A percentile compares a stretch with the other conserved stretches of the same genome.
Evolutionary conservation across 2,797 vertebrate species (phyloP).

Genomic region (Pelodytes ibericus): DNA sequence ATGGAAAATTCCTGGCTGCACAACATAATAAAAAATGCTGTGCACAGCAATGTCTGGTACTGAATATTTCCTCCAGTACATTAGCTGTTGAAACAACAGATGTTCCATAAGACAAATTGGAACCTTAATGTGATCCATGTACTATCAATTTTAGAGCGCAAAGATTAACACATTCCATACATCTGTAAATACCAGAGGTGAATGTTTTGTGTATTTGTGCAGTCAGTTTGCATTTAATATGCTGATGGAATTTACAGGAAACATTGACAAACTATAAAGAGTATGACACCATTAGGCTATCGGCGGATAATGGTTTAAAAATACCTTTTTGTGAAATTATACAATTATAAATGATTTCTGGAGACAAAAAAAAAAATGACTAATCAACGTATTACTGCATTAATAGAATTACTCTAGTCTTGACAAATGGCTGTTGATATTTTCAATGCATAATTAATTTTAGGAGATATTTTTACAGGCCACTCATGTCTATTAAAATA

Average conservation of each 20-base stretch:
- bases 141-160: constrained; percentile 30
- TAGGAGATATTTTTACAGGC: constrained; percentile 18
- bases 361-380: constrained; percentile 9
- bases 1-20: constrained; percentile 49
- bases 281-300: not conserved
- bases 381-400: constrained; percentile 2
- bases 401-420: not conserved
- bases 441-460: constrained; percentile 30
- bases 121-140: constrained; percentile 46
- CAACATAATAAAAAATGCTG: too few species aligned
- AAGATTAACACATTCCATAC: constrained; percentile 35
- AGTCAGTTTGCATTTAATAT: not conserved
- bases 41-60: too few species aligned
- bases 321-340: constrained; percentile 2
- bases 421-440: constrained; percentile 24
- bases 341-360: not conserved
- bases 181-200: not conserved
- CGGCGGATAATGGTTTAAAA: not conserved
- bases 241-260: not conserved
- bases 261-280: not conserved
- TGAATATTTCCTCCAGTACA: too few species aligned
- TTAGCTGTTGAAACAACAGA: constrained; percentile 49
- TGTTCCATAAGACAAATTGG: constrained; percentile 52
- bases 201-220: not conserved
- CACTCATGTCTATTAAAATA: constrained; percentile 13